Conservation (phyloP, 2,888 invertebrate genomes). For the Horisme vitalbata region DNA sequence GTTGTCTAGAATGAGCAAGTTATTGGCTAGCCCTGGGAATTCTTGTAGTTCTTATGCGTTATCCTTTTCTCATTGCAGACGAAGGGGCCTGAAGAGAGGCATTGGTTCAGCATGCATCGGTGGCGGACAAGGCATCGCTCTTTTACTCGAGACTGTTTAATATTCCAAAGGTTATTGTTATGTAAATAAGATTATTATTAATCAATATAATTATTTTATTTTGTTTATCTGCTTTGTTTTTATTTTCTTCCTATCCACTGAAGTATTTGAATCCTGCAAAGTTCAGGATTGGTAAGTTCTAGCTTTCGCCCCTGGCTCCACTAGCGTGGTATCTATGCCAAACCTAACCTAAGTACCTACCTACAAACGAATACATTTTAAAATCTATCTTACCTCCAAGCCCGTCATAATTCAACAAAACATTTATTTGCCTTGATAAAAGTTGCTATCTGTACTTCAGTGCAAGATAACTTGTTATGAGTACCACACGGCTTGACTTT, state of each 20-base stretch:
- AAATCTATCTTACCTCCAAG: too few species aligned
- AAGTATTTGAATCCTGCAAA: too few species aligned
- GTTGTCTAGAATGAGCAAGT: too few species aligned
- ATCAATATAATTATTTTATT: constrained; percentile 11
- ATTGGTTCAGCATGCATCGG: constrained; percentile 99
- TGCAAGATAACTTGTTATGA: constrained; percentile 29
- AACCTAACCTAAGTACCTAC: too few species aligned
- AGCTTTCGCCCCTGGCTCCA: too few species aligned
- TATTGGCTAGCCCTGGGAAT: too few species aligned
- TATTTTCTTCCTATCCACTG: too few species aligned
- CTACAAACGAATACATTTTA: too few species aligned
- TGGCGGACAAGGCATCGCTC: constrained; percentile 98
- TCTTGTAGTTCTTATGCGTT: neutral
- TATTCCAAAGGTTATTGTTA: neutral
- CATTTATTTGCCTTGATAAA: constrained; percentile 39
- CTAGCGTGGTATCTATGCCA: too few species aligned
- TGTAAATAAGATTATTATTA: constrained; percentile 13
- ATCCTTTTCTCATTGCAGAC: constrained; percentile 77
- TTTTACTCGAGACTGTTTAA: constrained; percentile 91
- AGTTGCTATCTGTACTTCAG: constrained; percentile 33
- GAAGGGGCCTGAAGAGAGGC: constrained; percentile 91
- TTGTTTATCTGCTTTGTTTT: too few species aligned
- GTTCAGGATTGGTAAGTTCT: too few species aligned
- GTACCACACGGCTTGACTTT: constrained; percentile 40
- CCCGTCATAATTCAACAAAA: constrained; percentile 17